These are phyloP conservation scores for Lindbergichthys nudifrons DNA, from an alignment of 2,797 vertebrate genomes.

Conservation along the genomic window DNA sequence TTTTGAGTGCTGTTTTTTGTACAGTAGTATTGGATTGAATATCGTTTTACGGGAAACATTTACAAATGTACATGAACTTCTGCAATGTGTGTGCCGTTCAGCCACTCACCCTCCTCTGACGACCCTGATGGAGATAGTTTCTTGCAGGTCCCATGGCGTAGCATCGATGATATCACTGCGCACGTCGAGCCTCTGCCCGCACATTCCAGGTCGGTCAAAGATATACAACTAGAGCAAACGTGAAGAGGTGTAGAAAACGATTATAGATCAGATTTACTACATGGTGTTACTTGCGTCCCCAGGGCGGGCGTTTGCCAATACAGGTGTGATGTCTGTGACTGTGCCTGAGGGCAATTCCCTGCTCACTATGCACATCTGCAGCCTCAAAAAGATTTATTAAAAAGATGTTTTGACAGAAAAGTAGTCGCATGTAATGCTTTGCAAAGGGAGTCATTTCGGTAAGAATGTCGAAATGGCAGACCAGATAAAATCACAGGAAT, in stretches of 20 bases:
- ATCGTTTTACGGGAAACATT: too few relatives aligned
- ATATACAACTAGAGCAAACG: constrained; percentile 85
- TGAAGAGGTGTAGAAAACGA: background rate
- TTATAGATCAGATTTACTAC: background rate
- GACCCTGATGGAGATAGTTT: constrained; percentile 90
- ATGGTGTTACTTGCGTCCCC: background rate
- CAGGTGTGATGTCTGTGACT: background rate
- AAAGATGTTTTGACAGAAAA: background rate
- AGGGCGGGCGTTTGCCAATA: background rate
- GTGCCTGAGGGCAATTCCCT: background rate
- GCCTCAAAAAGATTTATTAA: background rate
- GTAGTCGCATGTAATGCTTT: background rate
- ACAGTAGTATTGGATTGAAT: too few relatives aligned
- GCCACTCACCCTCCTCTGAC: constrained; percentile 92
- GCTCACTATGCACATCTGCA: background rate
- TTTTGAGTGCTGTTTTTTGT: too few relatives aligned
- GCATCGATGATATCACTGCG: constrained; percentile 85
- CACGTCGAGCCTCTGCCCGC: constrained; percentile 87
- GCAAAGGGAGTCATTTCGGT: background rate
- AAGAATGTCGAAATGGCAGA: background rate
- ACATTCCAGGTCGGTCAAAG: constrained; percentile 86
- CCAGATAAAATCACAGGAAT: constrained; percentile 2
- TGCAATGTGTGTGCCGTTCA: too few relatives aligned
- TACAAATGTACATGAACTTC: too few relatives aligned
- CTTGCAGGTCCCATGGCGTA: constrained; percentile 87